phyloP scores from a whole-genome alignment of 2,888 invertebrate genomes.

The Pachymerium ferrugineum region DNA sequence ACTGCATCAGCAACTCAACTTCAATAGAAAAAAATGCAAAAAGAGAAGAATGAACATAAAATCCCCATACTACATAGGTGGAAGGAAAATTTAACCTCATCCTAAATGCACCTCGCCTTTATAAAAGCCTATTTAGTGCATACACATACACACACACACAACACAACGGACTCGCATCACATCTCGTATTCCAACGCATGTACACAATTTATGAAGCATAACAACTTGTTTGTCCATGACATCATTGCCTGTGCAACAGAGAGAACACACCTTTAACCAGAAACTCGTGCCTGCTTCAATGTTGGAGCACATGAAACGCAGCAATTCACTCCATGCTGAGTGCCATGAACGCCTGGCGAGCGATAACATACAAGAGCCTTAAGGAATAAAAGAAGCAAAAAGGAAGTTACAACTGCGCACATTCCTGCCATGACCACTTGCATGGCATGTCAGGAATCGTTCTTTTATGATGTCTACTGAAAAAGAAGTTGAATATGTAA shows the following conservation, averaged over 20 bases:
- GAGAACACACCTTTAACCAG: constrained; percentile 19
- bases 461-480: constrained; percentile 8
- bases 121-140: constrained; percentile 18
- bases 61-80: neutral
- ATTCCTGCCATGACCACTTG: constrained; percentile 22
- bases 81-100: constrained; percentile 23
- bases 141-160: neutral
- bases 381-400: constrained; percentile 9
- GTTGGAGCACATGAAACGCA: constrained; percentile 6
- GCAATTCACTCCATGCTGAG: constrained; percentile 24
- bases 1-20: constrained; percentile 9
- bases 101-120: constrained; percentile 15
- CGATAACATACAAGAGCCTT: constrained; percentile 19
- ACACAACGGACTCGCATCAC: neutral
- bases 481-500: neutral
- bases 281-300: neutral
- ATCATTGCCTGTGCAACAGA: neutral
- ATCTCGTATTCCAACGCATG: constrained; percentile 1
- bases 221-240: constrained; percentile 25
- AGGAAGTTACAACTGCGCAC: constrained; percentile 23
- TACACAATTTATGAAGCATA: constrained; percentile 24
- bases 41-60: neutral
- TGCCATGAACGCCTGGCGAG: constrained; percentile 18
- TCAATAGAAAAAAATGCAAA: neutral
- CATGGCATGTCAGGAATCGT: neutral